These are phyloP conservation scores for Atta colombica DNA, from an alignment of 1,140 invertebrate species.

Conservation along the genomic window DNA sequence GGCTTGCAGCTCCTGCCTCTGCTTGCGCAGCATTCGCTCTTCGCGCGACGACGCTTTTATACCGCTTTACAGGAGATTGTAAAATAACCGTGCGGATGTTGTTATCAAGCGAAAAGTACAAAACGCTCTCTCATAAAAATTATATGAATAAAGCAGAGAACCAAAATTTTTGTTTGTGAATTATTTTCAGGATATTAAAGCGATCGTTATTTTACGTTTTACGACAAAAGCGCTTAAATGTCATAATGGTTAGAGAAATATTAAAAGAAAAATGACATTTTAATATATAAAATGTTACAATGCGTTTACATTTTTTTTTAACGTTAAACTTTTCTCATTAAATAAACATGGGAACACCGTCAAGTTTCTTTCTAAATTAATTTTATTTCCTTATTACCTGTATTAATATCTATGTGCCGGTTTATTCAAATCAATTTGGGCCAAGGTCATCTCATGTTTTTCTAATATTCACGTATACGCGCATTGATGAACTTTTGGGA, in stretches of 20 bases:
- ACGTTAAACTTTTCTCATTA: background rate
- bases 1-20: background rate
- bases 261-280: background rate
- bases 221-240: background rate
- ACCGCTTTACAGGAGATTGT: constrained; percentile 44
- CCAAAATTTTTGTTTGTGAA: constrained; percentile 14
- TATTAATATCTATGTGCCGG: background rate
- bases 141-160: background rate
- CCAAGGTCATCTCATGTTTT: background rate
- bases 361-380: constrained; percentile 13
- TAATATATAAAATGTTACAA: background rate
- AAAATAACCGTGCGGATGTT: constrained; percentile 38
- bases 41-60: constrained; percentile 35
- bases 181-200: background rate
- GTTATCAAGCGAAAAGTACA: constrained; percentile 11
- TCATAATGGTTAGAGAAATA: background rate
- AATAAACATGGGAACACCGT: background rate
- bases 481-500: background rate
- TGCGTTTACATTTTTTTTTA: background rate
- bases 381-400: background rate
- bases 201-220: background rate
- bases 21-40: constrained; percentile 13
- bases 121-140: constrained; percentile 28
- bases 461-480: background rate
- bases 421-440: constrained; percentile 18